phyloP scores from a whole-genome alignment of 2,113 vertebrate genomes.

The Hippoglossus stenolepis region DNA sequence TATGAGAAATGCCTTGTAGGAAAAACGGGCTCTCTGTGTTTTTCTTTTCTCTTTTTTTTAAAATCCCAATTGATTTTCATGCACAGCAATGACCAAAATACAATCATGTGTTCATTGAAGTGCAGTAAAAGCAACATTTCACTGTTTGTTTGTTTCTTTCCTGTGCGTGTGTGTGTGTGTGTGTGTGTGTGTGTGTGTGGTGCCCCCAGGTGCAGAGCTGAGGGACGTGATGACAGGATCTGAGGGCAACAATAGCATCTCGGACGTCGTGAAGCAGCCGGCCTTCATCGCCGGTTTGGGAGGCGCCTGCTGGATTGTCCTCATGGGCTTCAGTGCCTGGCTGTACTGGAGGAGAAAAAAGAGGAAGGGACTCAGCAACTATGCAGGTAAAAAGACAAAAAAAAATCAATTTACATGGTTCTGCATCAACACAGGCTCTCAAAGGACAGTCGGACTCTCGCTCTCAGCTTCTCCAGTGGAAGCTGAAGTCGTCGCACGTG shows the following conservation, averaged over 20 bases:
- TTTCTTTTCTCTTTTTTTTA: neutral
- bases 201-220: constrained; percentile 74
- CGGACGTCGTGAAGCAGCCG: constrained; percentile 95
- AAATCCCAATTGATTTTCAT: constrained; percentile 4
- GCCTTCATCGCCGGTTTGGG: constrained; percentile 96
- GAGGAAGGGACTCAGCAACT: constrained; percentile 97
- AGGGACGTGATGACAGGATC: constrained; percentile 92
- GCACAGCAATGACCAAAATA: neutral
- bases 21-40: neutral
- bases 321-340: constrained; percentile 99
- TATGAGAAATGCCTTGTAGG: neutral
- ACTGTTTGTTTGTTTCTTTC: constrained; percentile 16
- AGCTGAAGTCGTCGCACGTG: constrained; percentile 64
- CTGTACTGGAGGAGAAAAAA: constrained; percentile 97
- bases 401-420: constrained; percentile 58
- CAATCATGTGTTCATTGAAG: neutral
- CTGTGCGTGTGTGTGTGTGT: constrained; percentile 5
- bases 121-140: constrained; percentile 11
- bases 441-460: constrained; percentile 31
- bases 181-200: constrained; percentile 3
- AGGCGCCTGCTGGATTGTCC: constrained; percentile 96
- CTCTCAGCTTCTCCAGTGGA: constrained; percentile 24
- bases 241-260: constrained; percentile 91
- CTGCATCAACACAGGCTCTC: constrained; percentile 56
- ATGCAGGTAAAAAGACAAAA: constrained; percentile 85